These are phyloP conservation scores for Butorides virescens DNA, from an alignment of 2,113 vertebrate genomes.

Conservation along the genomic window DNA sequence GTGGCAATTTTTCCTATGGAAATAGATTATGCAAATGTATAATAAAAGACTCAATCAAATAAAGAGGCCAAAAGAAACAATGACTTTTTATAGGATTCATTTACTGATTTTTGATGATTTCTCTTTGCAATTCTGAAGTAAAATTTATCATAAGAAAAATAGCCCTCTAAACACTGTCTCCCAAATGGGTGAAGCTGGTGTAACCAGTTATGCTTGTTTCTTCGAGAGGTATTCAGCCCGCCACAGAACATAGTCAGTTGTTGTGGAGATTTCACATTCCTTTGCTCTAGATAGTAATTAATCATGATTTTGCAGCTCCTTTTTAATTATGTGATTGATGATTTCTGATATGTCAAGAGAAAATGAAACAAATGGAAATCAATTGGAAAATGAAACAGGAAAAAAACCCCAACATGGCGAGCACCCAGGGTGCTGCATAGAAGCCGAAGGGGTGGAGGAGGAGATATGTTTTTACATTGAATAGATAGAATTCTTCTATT, in stretches of 20 bases:
- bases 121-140: neutral
- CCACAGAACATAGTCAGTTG: neutral
- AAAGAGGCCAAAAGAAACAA: neutral
- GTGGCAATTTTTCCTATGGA: neutral
- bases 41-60: neutral
- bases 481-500: neutral
- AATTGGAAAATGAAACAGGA: neutral
- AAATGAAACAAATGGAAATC: conserved; percentile 47
- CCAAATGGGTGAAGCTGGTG: neutral
- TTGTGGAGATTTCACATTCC: conserved; percentile 22
- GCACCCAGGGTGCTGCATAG: neutral
- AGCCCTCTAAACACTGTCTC: neutral
- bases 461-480: neutral
- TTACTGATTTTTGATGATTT: neutral
- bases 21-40: neutral
- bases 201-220: neutral
- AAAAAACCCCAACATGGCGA: rapidly evolving
- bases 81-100: neutral
- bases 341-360: conserved; percentile 45
- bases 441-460: neutral
- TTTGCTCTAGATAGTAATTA: conserved; percentile 45
- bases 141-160: neutral
- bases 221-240: neutral
- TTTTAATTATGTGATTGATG: conserved; percentile 53
- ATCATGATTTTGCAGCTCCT: conserved; percentile 32